Evolutionary conservation across 2,888 invertebrate genomes (phyloP), one percentile per base, ranked within the genome.

Genomic region (Nomada flava): DNA sequence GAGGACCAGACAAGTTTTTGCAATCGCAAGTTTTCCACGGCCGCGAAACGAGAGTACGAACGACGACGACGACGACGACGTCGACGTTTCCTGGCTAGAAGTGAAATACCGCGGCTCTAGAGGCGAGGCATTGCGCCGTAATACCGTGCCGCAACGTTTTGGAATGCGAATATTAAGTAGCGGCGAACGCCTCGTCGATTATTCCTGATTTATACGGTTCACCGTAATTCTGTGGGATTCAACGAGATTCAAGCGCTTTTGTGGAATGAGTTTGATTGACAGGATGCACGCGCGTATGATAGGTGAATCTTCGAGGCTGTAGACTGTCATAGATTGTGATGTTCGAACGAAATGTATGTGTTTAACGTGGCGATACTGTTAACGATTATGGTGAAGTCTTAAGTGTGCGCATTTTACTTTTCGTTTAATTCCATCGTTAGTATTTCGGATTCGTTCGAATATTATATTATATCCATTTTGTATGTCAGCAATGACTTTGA

Each of bases 1-100:
- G 76, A 77, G 81, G 79, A 86, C 86, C 88, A 91, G 90, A 91
- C 91, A 89, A 90, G 89, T 91, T 91, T 90, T 91, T 91, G 88
- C 90, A 85, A 90, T 89, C 83, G 89, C 87, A 89, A 91, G 86
- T 91, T 90, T 89, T 83, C 88, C 78, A 79, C 78, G 78, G 68
- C 62, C 76, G 65, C 81, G 57, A 78, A 84, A 85, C 80, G 75
- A 85, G 84, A 88, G 29, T 84, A 86, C 86, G n/a, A 42, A 15
- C 85, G 53, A 18, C 53, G 67, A 44, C 85, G 53, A 18, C 53
- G 67, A 44, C 53, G 42, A 53, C 57, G 57, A 42, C 57, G 74
- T 82, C 86, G 75, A 84, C 87, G 80, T 89, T 88, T 89, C 83
- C 85, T 79, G 75, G 76, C 70, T 7, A 77, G 83, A 88, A 89